Conservation (phyloP, 2,113 vertebrate genomes). For the Pelobates fuscus region DNA sequence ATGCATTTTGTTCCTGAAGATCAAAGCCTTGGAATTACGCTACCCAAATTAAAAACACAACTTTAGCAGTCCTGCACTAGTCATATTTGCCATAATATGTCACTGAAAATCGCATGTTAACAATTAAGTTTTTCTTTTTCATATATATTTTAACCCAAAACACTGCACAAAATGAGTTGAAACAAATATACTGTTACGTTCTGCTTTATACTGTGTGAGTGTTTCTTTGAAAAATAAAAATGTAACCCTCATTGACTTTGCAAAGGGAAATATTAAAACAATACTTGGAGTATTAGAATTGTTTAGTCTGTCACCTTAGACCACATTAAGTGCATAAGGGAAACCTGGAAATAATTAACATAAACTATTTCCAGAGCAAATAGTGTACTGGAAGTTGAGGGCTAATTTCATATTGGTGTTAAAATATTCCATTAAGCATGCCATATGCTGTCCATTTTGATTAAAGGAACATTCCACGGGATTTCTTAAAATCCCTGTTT, state of each 20-base stretch:
- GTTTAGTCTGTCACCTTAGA: too few species aligned
- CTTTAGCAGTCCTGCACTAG: background rate
- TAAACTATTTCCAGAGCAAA: conserved; percentile 28
- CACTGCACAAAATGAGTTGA: background rate
- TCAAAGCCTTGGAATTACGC: background rate
- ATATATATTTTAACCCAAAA: background rate
- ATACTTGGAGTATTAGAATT: too few species aligned
- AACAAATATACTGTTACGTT: too few species aligned
- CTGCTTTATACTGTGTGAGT: too few species aligned
- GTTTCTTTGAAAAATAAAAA: too few species aligned
- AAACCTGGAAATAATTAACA: conserved; percentile 7
- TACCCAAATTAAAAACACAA: background rate
- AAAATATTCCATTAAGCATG: conserved; percentile 23
- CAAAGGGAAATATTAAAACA: too few species aligned
- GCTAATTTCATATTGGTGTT: conserved; percentile 16
- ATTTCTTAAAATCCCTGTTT: too few species aligned
- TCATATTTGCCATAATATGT: conserved; percentile 2
- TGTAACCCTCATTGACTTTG: too few species aligned
- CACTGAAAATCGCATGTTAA: background rate
- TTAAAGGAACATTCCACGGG: too few species aligned
- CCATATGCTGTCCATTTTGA: conserved; percentile 10
- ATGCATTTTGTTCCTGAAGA: background rate
- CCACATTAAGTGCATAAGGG: too few species aligned
- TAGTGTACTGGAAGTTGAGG: background rate
- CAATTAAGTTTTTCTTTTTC: background rate